Evolutionary conservation across 2,888 invertebrate species (phyloP), one percentile per base, ranked within the genome.

Genomic region (Patella ulyssiponensis): DNA sequence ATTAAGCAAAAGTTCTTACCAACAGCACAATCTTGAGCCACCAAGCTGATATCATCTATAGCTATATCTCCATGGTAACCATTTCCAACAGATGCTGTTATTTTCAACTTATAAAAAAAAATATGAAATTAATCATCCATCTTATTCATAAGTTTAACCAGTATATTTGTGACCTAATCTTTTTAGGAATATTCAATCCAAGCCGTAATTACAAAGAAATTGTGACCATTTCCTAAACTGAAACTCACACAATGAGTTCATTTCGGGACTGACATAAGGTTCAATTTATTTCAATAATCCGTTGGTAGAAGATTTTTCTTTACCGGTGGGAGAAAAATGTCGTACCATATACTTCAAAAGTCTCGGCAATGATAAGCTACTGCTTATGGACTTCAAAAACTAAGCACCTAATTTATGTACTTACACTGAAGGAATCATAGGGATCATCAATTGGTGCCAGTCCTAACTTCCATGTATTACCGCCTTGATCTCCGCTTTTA

Each of bases 1-100:
- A 27, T 27, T 11, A 64, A 64, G 14, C 64, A 1, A 64, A 20
- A 20, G 64, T 12, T n/a, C n/a, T 20, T 64, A 20, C n/a, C 20
- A 64, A 7, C 20, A n/a, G 73, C 77, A 80, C 87, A 87, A 5
- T 82, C 73, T 33, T 70, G 77, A 17, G 75, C 79, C 54, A 84
- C 80, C 2, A 88, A 79, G 53, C 79, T 81, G 72, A 91, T 81
- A 77, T 91, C 91, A 83, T 91, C 91, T 15, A 91, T 81, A 53
- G 89, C 88, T 71, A 91, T 89, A 73, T 88, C 88, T 58, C 89
- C 89, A 27, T 71, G 56, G 69, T 81, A 85, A 74, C 85, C 82
- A 51, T 69, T 80, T 11, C 89, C 88, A 53, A 86, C 83, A 44
- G 82, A 80, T 12, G 86, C 91, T 76, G 87, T 86, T 12, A 91